Percentiles rank a stretch among this genome's conserved stretches.
phyloP scores from a whole-genome alignment of 2,888 invertebrate species.

The Strigamia crassipes region DNA sequence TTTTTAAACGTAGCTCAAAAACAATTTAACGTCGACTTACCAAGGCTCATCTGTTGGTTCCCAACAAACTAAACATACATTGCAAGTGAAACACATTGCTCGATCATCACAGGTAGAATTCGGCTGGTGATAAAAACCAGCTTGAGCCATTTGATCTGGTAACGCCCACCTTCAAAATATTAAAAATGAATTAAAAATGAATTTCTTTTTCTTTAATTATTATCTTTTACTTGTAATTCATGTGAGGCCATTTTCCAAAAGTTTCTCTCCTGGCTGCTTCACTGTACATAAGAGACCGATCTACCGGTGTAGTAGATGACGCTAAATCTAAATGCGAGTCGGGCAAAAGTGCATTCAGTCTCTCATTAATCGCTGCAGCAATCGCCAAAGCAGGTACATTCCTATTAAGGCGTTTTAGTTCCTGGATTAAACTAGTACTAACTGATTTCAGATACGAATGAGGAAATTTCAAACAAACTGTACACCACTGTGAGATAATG shows the following conservation, averaged over 20 bases:
- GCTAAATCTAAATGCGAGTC: slow-evolving; percentile 57
- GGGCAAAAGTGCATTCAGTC: slow-evolving; percentile 76
- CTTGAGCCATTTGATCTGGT: slow-evolving; percentile 95
- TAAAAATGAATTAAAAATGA: background rate
- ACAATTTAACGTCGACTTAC: slow-evolving; percentile 58
- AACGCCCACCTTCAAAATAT: slow-evolving; percentile 78
- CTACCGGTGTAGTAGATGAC: slow-evolving; percentile 52
- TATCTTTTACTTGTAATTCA: slow-evolving; percentile 93
- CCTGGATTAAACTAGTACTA: slow-evolving; percentile 77
- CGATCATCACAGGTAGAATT: slow-evolving; percentile 87
- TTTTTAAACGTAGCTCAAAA: background rate
- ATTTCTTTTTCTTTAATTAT: too few relatives aligned
- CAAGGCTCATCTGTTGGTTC: slow-evolving; percentile 96
- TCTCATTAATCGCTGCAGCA: slow-evolving; percentile 85
- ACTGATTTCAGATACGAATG: slow-evolving; percentile 79
- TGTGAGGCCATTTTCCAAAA: slow-evolving; percentile 93
- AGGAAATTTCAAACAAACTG: slow-evolving; percentile 79
- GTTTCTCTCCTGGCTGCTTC: slow-evolving; percentile 89
- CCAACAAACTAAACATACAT: slow-evolving; percentile 94
- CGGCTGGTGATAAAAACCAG: slow-evolving; percentile 95
- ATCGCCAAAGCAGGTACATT: slow-evolving; percentile 85
- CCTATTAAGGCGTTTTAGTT: slow-evolving; percentile 79
- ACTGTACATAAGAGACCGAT: slow-evolving; percentile 75
- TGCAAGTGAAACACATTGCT: slow-evolving; percentile 95
- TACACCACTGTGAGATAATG: slow-evolving; percentile 76